These are phyloP conservation scores for Phytoseiulus persimilis DNA, from an alignment of 2,888 invertebrate genomes.

Conservation along the genomic window DNA sequence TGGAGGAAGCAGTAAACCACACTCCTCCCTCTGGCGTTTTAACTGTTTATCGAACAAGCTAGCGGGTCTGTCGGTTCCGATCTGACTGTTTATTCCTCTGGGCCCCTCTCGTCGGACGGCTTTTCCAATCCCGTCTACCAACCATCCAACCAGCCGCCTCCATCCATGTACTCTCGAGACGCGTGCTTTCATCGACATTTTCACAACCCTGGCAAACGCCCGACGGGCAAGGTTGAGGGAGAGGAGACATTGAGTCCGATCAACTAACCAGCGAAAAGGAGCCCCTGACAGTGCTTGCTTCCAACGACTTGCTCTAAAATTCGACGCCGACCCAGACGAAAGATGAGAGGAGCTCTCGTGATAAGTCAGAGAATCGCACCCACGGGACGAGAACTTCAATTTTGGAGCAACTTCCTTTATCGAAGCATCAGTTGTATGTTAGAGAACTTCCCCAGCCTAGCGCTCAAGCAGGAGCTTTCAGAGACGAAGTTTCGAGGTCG, in stretches of 20 bases:
- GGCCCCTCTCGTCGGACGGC: background rate
- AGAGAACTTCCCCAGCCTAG: too few species aligned
- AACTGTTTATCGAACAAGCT: background rate
- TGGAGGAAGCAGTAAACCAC: background rate
- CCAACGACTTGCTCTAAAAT: background rate
- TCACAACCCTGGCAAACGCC: background rate
- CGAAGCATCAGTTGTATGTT: too few species aligned
- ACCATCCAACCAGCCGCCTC: background rate
- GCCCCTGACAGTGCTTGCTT: background rate
- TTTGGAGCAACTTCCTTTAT: too few species aligned
- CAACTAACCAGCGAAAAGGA: background rate
- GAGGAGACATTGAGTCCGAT: background rate
- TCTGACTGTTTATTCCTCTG: background rate
- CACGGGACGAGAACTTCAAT: too few species aligned
- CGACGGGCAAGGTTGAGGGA: background rate
- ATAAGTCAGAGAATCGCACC: too few species aligned
- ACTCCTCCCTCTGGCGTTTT: background rate
- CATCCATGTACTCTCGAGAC: background rate
- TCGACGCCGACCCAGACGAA: background rate
- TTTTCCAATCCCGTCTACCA: background rate
- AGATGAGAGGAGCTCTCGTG: background rate
- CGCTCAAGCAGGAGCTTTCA: too few species aligned
- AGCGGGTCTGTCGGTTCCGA: background rate
- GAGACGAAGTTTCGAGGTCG: too few species aligned
- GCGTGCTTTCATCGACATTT: constrained; percentile 5